A percentile compares a stretch with the other conserved stretches of the same genome.
These are phyloP conservation scores for Tauraco erythrolophus DNA, from an alignment of 2,113 vertebrate species.

Conservation along the genomic window DNA sequence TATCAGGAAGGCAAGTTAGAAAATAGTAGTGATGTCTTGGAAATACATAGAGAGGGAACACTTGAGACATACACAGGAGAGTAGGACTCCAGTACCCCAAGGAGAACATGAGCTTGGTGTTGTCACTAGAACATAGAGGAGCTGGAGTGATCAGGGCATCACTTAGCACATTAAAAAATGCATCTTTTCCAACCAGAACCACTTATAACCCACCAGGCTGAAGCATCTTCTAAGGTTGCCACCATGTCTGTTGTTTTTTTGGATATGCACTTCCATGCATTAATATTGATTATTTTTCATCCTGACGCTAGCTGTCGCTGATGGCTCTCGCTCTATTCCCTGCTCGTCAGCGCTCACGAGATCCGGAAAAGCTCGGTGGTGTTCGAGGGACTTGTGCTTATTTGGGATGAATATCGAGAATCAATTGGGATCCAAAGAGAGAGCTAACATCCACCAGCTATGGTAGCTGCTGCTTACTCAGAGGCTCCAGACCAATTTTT, in stretches of 20 bases:
- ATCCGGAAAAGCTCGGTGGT: background rate
- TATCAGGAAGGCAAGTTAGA: background rate
- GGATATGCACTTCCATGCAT: background rate
- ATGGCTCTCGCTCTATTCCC: background rate
- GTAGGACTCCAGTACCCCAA: background rate
- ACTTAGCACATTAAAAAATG: fast-evolving
- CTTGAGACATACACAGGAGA: background rate
- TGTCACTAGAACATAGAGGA: background rate
- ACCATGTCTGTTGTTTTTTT: background rate
- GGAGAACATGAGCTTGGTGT: background rate
- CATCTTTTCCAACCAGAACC: background rate
- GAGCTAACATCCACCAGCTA: background rate
- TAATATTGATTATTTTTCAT: background rate
- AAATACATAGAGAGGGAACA: background rate
- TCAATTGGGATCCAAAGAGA: background rate
- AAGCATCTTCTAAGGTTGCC: background rate
- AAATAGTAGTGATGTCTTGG: background rate
- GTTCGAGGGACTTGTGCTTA: background rate
- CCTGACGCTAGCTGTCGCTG: background rate
- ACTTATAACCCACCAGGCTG: background rate
- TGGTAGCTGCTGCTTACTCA: background rate
- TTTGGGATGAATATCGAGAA: background rate
- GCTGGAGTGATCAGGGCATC: background rate
- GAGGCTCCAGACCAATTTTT: background rate
- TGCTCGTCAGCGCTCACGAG: fast-evolving